phyloP scores from a whole-genome alignment of 2,888 invertebrate genomes.

The Apodemia duryi region DNA sequence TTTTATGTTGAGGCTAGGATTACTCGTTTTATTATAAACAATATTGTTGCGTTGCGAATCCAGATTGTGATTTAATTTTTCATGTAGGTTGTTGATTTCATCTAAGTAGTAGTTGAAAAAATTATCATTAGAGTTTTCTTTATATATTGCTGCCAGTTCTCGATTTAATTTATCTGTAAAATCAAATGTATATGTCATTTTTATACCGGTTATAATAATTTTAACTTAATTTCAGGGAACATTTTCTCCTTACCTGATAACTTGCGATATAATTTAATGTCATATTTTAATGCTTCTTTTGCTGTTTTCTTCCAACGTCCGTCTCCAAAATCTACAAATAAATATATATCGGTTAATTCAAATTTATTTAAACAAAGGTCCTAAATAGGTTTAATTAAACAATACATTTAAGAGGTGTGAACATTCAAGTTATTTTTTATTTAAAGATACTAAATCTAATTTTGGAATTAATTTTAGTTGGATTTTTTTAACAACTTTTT shows the following conservation, averaged over 20 bases:
- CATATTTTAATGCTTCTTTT: slow-evolving; percentile 51
- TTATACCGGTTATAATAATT: background rate
- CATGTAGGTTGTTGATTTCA: slow-evolving; percentile 33
- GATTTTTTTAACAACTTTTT: too few relatives aligned
- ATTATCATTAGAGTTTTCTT: slow-evolving; percentile 53
- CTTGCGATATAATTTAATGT: slow-evolving; percentile 53
- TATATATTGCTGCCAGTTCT: slow-evolving; percentile 60
- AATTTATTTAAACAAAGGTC: too few relatives aligned
- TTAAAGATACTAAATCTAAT: too few relatives aligned
- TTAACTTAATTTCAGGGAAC: background rate
- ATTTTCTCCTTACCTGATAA: slow-evolving; percentile 49
- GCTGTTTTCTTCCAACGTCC: slow-evolving; percentile 62
- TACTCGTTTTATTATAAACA: slow-evolving; percentile 26
- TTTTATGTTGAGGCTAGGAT: slow-evolving; percentile 26
- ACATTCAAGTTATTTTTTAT: too few relatives aligned
- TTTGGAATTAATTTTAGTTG: too few relatives aligned
- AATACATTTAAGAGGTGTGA: too few relatives aligned
- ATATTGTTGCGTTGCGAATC: slow-evolving; percentile 35
- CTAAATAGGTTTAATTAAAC: too few relatives aligned
- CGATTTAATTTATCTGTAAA: slow-evolving; percentile 61
- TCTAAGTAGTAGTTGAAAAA: slow-evolving; percentile 44
- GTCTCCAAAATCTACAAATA: slow-evolving; percentile 57
- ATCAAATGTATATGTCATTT: slow-evolving; percentile 31
- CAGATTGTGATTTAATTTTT: slow-evolving; percentile 32
- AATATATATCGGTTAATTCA: background rate